Evolutionary conservation across 2,888 invertebrate species (phyloP).

Genomic region (Polymixis flavicincta): DNA sequence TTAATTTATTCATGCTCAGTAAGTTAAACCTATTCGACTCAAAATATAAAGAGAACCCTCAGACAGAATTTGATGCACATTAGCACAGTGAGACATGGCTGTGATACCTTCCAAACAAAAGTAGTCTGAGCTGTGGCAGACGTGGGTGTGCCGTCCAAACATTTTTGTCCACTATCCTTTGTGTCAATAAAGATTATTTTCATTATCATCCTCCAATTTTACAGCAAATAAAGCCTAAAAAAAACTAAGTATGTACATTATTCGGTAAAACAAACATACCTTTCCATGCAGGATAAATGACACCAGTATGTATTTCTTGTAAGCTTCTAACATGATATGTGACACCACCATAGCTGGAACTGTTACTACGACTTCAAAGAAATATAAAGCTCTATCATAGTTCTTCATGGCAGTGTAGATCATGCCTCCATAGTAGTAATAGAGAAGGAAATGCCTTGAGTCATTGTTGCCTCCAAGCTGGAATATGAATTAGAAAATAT

Average conservation of each 20-base stretch:
- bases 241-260: neutral
- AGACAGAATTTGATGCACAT: no score
- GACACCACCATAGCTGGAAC: conserved; percentile 98
- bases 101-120: no score
- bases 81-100: no score
- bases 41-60: no score
- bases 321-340: conserved; percentile 99
- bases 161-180: no score
- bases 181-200: no score
- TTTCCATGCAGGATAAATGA: conserved; percentile 98
- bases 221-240: neutral
- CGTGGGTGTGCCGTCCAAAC: no score
- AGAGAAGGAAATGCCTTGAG: conserved; percentile 97
- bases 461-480: conserved; percentile 94
- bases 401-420: conserved; percentile 98
- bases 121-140: no score
- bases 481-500: conserved; percentile 61
- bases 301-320: conserved; percentile 98
- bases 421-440: conserved; percentile 99
- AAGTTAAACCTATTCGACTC: no score
- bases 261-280: conserved; percentile 83
- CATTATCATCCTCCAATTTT: no score
- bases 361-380: conserved; percentile 98
- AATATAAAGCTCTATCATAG: conserved; percentile 97
- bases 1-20: no score